Conservation (phyloP, 1,140 invertebrate genomes). For the Pachypeltis micranthus region DNA sequence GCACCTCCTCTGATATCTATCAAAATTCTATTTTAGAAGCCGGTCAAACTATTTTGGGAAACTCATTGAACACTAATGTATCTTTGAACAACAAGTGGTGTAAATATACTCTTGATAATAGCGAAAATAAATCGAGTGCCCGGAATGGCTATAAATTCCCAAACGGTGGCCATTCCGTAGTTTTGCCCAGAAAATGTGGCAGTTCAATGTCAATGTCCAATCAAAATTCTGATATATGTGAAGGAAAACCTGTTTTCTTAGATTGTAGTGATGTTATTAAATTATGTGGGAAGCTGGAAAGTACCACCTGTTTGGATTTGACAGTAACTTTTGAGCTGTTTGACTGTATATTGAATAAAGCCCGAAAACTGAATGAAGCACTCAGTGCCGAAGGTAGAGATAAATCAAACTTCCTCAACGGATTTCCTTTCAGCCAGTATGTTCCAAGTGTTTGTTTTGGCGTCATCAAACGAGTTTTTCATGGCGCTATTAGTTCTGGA, state of each 20-base stretch:
- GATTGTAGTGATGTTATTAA: constrained; percentile 16
- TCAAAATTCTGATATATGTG: too few species aligned
- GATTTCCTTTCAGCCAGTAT: constrained; percentile 23
- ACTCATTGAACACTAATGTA: constrained; percentile 39
- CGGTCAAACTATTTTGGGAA: constrained; percentile 37
- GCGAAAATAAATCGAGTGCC: too few species aligned
- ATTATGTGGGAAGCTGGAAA: constrained; percentile 19
- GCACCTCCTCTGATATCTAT: constrained; percentile 26
- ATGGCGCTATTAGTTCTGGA: constrained; percentile 22
- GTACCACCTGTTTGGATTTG: not conserved
- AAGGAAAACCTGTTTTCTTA: too few species aligned
- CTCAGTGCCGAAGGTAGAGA: not conserved
- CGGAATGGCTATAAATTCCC: too few species aligned
- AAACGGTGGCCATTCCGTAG: too few species aligned
- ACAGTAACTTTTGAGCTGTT: constrained; percentile 13
- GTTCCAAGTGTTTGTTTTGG: constrained; percentile 7
- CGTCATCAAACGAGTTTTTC: constrained; percentile 22
- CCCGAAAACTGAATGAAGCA: not conserved
- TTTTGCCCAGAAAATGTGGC: too few species aligned
- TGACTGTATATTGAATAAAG: constrained; percentile 15
- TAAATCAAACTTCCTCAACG: not conserved
- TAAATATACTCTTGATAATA: too few species aligned
- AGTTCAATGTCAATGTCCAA: too few species aligned
- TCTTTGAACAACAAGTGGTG: constrained; percentile 39
- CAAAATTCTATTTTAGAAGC: constrained; percentile 39